Conservation (phyloP, 2,888 invertebrate genomes). For the Tetragnatha montana region DNA sequence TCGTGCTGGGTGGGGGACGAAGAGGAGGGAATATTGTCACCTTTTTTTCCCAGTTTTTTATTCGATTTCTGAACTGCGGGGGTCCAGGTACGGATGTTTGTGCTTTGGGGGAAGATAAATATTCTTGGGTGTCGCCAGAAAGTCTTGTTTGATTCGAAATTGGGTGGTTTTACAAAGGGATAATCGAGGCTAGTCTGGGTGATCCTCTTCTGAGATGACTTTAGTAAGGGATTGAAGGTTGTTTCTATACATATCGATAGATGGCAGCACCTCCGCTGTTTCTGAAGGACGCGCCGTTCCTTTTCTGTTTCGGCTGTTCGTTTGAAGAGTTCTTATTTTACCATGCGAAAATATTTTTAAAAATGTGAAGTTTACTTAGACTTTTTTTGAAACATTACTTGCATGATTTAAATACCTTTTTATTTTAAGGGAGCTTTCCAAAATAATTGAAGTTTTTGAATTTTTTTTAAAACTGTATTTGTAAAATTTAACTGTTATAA, state of each 20-base stretch:
- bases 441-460: no score
- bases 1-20: not conserved
- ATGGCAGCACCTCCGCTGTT: slow-evolving; percentile 44
- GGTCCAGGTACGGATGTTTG: not conserved
- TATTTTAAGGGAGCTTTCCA: no score
- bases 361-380: no score
- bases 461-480: no score
- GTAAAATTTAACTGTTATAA: no score
- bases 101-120: slow-evolving; percentile 18
- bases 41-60: not conserved
- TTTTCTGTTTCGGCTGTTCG: no score
- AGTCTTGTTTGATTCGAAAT: slow-evolving; percentile 18
- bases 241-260: not conserved
- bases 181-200: not conserved
- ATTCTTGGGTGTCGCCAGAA: slow-evolving; percentile 2
- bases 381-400: no score
- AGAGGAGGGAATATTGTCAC: slow-evolving; percentile 36
- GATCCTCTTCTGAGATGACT: not conserved
- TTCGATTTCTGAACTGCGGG: not conserved
- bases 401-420: no score
- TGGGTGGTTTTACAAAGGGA: not conserved
- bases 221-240: not conserved
- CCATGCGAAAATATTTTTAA: no score
- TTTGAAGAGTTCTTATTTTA: no score
- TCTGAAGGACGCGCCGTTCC: no score